Conservation (phyloP, 2,888 invertebrate genomes). For the Parnassius glacialis region DNA sequence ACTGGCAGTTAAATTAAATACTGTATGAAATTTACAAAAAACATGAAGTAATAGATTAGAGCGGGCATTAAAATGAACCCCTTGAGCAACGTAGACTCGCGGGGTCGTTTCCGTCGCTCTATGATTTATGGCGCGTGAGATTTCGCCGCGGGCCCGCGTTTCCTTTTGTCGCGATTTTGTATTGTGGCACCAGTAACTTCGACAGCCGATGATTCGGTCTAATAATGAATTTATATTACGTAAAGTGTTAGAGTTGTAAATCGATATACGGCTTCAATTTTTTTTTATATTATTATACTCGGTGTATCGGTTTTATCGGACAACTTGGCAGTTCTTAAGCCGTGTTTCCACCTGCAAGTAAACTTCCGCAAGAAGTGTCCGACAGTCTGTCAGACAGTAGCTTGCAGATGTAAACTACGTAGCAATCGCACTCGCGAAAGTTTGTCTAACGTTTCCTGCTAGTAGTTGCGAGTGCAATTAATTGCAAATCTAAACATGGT, state of each 20-base stretch:
- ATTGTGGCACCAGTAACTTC: conserved; percentile 39
- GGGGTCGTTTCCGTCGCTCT: conserved; percentile 56
- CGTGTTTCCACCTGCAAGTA: too few species aligned
- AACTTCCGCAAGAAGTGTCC: too few species aligned
- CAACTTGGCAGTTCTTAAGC: neutral
- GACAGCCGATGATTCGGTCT: conserved; percentile 20
- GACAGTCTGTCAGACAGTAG: too few species aligned
- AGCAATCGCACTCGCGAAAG: too few species aligned
- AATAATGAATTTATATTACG: conserved; percentile 22
- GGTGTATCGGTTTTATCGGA: neutral
- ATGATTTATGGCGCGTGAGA: conserved; percentile 65
- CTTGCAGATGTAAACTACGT: too few species aligned
- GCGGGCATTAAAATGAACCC: conserved; percentile 56
- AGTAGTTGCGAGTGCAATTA: too few species aligned
- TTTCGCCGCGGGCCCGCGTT: conserved; percentile 52
- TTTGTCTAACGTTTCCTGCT: too few species aligned
- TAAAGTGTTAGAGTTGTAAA: neutral
- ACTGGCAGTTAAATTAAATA: conserved; percentile 21
- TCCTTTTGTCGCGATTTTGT: conserved; percentile 53
- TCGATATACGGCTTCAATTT: neutral
- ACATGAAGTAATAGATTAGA: conserved; percentile 27
- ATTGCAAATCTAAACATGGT: too few species aligned
- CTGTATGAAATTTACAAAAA: conserved; percentile 9
- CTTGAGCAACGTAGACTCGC: conserved; percentile 44
- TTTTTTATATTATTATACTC: neutral